Evolutionary conservation across 2,888 invertebrate species (phyloP).

Genomic region (Netelia melanura): DNA sequence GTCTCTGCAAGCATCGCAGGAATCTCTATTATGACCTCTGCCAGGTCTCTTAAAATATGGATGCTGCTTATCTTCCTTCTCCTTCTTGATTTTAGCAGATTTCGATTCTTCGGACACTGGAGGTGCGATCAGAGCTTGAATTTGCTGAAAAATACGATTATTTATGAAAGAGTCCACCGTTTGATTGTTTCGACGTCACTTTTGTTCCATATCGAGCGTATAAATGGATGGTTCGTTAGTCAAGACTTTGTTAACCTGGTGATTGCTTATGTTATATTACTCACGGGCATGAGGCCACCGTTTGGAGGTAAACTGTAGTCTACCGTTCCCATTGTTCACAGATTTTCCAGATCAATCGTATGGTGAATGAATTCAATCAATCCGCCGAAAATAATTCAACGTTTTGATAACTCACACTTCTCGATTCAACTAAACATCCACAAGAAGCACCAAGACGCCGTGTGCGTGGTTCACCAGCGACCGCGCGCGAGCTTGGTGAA

Average conservation of each 20-base stretch:
- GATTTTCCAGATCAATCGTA: background rate
- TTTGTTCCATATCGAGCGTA: constrained; percentile 23
- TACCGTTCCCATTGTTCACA: constrained; percentile 87
- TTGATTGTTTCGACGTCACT: background rate
- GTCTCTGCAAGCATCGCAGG: constrained; percentile 97
- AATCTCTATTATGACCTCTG: constrained; percentile 96
- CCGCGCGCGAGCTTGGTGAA: background rate
- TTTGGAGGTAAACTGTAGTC: constrained; percentile 92
- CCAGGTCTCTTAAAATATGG: constrained; percentile 94
- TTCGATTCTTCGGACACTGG: constrained; percentile 91
- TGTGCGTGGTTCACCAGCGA: background rate
- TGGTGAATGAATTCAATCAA: background rate
- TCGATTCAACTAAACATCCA: background rate
- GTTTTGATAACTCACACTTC: background rate
- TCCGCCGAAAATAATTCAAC: background rate
- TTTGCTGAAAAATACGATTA: constrained; percentile 88
- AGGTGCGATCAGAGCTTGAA: constrained; percentile 94
- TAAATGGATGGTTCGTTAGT: constrained; percentile 8
- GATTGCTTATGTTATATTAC: constrained; percentile 78
- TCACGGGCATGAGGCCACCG: constrained; percentile 95
- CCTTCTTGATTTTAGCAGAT: constrained; percentile 86
- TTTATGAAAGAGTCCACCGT: too few species aligned
- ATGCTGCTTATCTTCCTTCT: constrained; percentile 88
- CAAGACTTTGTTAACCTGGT: constrained; percentile 18
- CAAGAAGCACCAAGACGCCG: background rate